A percentile compares a stretch with the other conserved stretches of the same genome.
Conservation (phyloP, 2,797 vertebrate genomes). For the Masticophis lateralis region DNA sequence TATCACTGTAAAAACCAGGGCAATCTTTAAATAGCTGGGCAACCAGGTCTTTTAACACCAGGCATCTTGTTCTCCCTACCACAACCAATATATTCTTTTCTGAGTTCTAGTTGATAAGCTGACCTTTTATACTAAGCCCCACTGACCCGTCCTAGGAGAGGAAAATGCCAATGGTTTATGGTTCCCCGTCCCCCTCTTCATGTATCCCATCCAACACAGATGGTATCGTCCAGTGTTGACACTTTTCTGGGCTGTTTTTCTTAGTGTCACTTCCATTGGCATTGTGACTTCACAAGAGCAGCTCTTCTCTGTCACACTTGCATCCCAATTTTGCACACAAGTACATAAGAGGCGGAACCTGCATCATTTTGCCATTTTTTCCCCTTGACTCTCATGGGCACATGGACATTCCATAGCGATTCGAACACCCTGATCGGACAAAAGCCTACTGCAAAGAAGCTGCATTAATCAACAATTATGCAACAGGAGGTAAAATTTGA, state of each 20-base stretch:
- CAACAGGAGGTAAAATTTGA: constrained; percentile 13
- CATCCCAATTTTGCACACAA: background rate
- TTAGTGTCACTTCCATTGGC: background rate
- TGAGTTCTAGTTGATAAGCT: background rate
- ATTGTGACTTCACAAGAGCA: background rate
- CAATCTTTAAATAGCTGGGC: background rate
- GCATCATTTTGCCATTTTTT: background rate
- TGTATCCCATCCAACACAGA: background rate
- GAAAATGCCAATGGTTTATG: background rate
- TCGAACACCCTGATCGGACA: background rate
- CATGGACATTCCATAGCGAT: background rate
- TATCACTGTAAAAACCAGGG: background rate
- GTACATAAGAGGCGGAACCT: background rate
- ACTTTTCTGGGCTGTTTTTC: background rate
- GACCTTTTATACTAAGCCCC: background rate
- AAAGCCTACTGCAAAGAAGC: constrained; percentile 17
- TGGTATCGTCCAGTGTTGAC: background rate
- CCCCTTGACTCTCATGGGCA: background rate
- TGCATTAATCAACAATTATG: background rate
- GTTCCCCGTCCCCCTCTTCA: background rate
- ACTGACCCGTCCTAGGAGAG: background rate
- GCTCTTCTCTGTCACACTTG: background rate
- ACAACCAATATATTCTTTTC: background rate
- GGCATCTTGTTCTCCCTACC: background rate
- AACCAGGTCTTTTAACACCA: background rate